Conservation (phyloP, 1,140 invertebrate genomes). For the Antheraea mylitta region DNA sequence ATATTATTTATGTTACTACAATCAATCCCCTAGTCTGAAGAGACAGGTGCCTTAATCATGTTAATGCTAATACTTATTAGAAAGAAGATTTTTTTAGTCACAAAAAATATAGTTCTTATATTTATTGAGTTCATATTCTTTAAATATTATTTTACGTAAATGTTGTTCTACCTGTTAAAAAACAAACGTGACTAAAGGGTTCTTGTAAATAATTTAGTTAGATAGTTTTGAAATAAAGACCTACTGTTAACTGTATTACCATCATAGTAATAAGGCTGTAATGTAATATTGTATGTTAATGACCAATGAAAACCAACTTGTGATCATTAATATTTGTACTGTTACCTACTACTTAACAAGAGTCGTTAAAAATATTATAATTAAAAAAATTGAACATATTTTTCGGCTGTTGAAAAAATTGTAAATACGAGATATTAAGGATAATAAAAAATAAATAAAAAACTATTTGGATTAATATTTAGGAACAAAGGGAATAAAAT, state of each 20-base stretch:
- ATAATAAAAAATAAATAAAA: slow-evolving; percentile 63
- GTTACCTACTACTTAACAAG: slow-evolving; percentile 78
- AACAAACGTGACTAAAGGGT: not conserved
- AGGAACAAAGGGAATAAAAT: slow-evolving; percentile 74
- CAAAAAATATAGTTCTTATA: not conserved
- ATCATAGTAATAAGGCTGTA: slow-evolving; percentile 69
- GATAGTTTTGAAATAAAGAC: slow-evolving; percentile 54
- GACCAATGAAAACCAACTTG: slow-evolving; percentile 81
- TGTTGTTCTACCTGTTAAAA: too few relatives aligned
- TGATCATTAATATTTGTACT: slow-evolving; percentile 80
- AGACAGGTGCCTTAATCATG: slow-evolving; percentile 27
- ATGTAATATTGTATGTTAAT: slow-evolving; percentile 77
- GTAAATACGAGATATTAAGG: slow-evolving; percentile 76
- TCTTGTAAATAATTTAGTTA: slow-evolving; percentile 61
- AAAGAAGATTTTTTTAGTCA: not conserved
- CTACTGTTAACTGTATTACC: slow-evolving; percentile 70
- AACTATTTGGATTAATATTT: slow-evolving; percentile 79
- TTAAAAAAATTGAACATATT: slow-evolving; percentile 77
- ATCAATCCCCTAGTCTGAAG: slow-evolving; percentile 18
- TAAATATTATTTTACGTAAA: not conserved
- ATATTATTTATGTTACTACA: not conserved
- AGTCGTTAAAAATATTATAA: slow-evolving; percentile 78
- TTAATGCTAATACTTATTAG: slow-evolving; percentile 6
- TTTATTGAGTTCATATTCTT: not conserved
- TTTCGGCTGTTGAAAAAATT: slow-evolving; percentile 77